Evolutionary conservation across 2,797 vertebrate genomes (phyloP), one percentile per base, ranked within the genome.

Genomic region (Borostomias antarcticus): DNA sequence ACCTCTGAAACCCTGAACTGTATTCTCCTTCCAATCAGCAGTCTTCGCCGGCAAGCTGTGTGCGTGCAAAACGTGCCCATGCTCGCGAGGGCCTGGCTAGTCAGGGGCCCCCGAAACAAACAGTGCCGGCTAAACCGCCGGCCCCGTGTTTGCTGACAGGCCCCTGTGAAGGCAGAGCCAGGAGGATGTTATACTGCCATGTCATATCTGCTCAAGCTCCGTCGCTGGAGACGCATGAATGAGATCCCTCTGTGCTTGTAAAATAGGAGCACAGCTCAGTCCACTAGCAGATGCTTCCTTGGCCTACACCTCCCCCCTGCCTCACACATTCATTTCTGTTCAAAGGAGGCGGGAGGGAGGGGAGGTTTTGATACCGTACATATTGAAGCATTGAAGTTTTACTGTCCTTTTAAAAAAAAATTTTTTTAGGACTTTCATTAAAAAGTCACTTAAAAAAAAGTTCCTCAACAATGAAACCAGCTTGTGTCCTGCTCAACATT

Each of bases 141-240:
- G 65, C 19, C 66, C 72, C 71, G 70, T 92, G 87, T 92, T 92
- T 92, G 84, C 86, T 92, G 76, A 92, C 90, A 83, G 76, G 50
- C 70, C 72, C 80, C 73, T 86, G 90, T 90, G 91, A 93, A 91
- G 86, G 84, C 84, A 75, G 82, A 80, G 59, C 58, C 71, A 3
- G 62, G 73, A 85, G 76, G 77, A 86, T 82, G 83, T 89, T 81
- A 83, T 81, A 83, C 64, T 43, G 68, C 68, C 64, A 5, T 75
- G 85, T 79, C 78, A 82, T 75, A 78, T 83, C 82, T 85, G 48
- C 82, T 87, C 74, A 84, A 82, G 75, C 70, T 56, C 75, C 58
- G 58, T 62, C 68, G 51, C 43, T 26, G 30, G 50, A 37, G 11
- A 69, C 17, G 59, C 25, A 86, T 86, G 86, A 88, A 89, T 82